Evolutionary conservation across 2,113 vertebrate species (phyloP).

Genomic region (Antechinus flavipes): DNA sequence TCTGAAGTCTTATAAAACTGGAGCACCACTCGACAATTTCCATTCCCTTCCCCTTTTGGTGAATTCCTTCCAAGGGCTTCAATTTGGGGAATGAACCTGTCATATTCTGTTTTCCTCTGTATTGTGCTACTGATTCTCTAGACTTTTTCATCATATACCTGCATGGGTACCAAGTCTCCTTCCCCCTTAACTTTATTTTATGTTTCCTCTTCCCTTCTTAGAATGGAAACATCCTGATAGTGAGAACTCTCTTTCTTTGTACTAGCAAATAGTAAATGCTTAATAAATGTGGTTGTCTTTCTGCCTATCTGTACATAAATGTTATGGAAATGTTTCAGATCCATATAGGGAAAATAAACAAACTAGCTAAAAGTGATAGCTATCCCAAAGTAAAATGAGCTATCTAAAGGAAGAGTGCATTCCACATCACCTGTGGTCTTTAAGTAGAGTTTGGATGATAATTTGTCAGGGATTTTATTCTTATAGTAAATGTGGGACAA

Average conservation of each 20-base stretch:
- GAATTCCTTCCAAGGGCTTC: background rate
- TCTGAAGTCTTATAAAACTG: background rate
- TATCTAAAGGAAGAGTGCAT: background rate
- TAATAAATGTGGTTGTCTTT: background rate
- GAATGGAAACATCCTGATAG: background rate
- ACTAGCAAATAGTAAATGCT: background rate
- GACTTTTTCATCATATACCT: background rate
- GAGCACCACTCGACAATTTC: background rate
- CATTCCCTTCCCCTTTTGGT: background rate
- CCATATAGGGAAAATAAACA: background rate
- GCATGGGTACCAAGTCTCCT: background rate
- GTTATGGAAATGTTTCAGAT: background rate
- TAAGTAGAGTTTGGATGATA: background rate
- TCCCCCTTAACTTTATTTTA: background rate
- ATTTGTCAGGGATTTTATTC: background rate
- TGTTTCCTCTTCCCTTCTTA: background rate
- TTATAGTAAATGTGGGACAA: background rate
- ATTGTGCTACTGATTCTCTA: background rate
- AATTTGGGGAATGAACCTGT: background rate
- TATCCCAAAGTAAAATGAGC: background rate
- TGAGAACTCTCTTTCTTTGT: background rate
- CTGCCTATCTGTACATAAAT: background rate
- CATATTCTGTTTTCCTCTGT: background rate
- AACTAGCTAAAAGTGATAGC: background rate
- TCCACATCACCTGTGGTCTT: background rate